Evolutionary conservation across 64 coral and sea anemone genomes (phyloP), one percentile per base, ranked within the genome.

Genomic region (Anthopleura sola): DNA sequence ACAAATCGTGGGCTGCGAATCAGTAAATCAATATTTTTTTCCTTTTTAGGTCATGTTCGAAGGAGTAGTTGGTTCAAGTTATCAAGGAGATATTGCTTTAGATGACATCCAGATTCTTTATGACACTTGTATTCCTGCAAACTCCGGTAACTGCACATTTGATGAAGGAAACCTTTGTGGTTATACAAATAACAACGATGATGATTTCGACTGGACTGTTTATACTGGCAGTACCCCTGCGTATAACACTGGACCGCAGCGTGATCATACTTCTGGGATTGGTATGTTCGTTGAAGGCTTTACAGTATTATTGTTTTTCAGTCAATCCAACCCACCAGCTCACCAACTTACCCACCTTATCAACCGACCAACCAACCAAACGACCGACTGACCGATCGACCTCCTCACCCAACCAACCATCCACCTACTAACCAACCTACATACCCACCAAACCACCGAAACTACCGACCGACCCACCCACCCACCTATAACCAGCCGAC

Each of bases 261-360:
- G 29, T 74, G 90, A 91, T 39, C 90, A 91, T 29, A 86, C 83
- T 8, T 49, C 76, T 21, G 90, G 90, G 49, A 77, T 14, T 28
- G 88, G 88, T 90, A 76, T 49, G 47, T 51, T 24, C 6, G 26
- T 9, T 29, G n/a, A n/a, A n/a, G n/a, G n/a, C n/a, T 21, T 58
- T 19, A 21, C 13, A 26, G 20, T 24, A n/a, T 6, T 62, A 62
- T 15, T 53, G 50, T 53, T 53, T 53, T 14, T 15, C 16, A 9
- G 14, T 12, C 49, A 13, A 53, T 53, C 12, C 11, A 13, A 53
- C 2, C 50, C 50, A 0, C 16, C 50, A 13, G 6, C 12, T 26
- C 23, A n/a, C 6, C 24, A 62, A n/a, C 24, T 21, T 21, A 6
- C 10, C 15, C 15, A 51, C 3, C 49, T 10, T 11, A 51, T 10